Evolutionary conservation across 1,140 invertebrate genomes (phyloP).

Genomic region (Arctopsyche grandis): DNA sequence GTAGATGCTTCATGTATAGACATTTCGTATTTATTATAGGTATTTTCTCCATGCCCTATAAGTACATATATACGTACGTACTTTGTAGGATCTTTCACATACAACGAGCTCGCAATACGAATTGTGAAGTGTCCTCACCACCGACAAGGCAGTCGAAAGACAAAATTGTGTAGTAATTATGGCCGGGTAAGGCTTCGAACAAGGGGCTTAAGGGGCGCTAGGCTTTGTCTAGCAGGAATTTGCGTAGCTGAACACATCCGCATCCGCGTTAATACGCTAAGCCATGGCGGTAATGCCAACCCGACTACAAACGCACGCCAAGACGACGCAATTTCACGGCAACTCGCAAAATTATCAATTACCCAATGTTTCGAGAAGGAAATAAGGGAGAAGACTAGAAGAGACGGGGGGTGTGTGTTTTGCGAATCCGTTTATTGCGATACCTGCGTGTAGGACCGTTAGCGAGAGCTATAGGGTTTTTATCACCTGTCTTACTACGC

Average conservation of each 20-base stretch:
- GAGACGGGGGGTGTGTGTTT: not conserved
- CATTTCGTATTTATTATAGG: no score
- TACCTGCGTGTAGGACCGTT: not conserved
- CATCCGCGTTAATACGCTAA: slow-evolving; percentile 24
- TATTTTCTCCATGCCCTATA: no score
- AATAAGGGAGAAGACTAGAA: no score
- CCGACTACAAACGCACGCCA: not conserved
- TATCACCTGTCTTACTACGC: no score
- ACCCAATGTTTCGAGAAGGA: not conserved
- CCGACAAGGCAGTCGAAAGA: not conserved
- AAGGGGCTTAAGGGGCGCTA: slow-evolving; percentile 1
- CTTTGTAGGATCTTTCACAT: no score
- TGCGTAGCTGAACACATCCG: slow-evolving; percentile 19
- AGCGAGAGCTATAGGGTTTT: no score
- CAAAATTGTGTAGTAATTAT: slow-evolving; percentile 24
- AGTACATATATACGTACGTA: not conserved
- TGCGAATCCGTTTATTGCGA: slow-evolving; percentile 9
- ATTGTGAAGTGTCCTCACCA: no score
- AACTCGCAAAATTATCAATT: slow-evolving; percentile 27
- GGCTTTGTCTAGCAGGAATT: slow-evolving; percentile 28
- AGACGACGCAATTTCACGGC: slow-evolving; percentile 10
- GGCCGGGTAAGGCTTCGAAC: slow-evolving; percentile 9
- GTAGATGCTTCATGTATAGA: no score
- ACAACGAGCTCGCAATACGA: no score
- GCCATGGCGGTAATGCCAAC: not conserved